A percentile compares a stretch with the other conserved stretches of the same genome.
phyloP scores from a whole-genome alignment of 2,888 invertebrate species.

The Caenorhabditis japonica region DNA sequence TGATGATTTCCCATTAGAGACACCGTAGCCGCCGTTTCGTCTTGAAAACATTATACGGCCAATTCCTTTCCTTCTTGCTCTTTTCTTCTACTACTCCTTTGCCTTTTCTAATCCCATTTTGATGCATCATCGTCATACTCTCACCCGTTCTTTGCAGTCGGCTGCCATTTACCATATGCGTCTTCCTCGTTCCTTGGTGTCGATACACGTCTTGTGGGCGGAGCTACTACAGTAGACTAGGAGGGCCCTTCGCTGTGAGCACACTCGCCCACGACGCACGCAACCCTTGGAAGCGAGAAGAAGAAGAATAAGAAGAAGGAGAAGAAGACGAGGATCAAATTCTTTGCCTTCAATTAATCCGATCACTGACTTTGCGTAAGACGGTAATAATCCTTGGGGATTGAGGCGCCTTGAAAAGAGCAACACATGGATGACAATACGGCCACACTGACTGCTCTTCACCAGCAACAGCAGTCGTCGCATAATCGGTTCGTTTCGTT shows the following conservation, averaged over 20 bases:
- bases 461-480: slow-evolving; percentile 40
- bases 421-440: slow-evolving; percentile 56
- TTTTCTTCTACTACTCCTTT: too few species aligned
- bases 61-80: slow-evolving; percentile 6
- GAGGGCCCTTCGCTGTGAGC: not conserved
- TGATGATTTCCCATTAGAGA: slow-evolving; percentile 38
- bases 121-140: slow-evolving; percentile 45
- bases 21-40: slow-evolving; percentile 16
- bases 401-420: slow-evolving; percentile 41
- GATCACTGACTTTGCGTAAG: slow-evolving; percentile 49
- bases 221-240: slow-evolving; percentile 20
- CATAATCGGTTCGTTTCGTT: slow-evolving; percentile 47
- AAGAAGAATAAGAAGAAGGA: not conserved
- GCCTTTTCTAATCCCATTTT: slow-evolving; percentile 38
- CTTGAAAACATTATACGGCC: slow-evolving; percentile 1
- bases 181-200: too few species aligned
- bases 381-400: slow-evolving; percentile 55
- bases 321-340: slow-evolving; percentile 36
- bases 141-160: slow-evolving; percentile 41
- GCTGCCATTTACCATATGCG: slow-evolving; percentile 48
- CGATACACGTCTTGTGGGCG: slow-evolving; percentile 27
- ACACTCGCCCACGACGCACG: not conserved
- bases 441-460: slow-evolving; percentile 51
- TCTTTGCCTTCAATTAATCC: slow-evolving; percentile 49
- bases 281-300: too few species aligned